Base-by-base conservation (phyloP, 2,113 vertebrate genomes). In the Triplophysa siluroides region DNA sequence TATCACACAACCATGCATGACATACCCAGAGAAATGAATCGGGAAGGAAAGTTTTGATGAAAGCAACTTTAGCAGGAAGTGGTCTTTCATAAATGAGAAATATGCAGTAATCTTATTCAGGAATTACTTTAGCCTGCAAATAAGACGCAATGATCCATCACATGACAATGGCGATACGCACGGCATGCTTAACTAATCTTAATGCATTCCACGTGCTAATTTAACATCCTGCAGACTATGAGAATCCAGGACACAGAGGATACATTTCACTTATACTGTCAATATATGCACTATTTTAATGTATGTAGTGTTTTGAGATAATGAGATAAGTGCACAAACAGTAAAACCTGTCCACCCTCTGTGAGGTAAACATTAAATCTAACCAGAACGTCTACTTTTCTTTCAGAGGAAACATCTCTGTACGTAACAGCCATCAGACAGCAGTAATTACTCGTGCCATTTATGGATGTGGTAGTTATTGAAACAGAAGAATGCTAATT, bases 401-500 rank as follows among this genome's bases (percentile, higher is more conserved):
- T 38, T 72, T 56, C 18, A 72, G 10, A 38, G 26, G 50, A 56
- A 11, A 38, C 21, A 38, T 18, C 54, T 69, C 10, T 41, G 50
- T 41, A 78, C 54, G 33, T 29, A 47, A 70, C 41, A 50, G 63
- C 43, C 12, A 18, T 62, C 4, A 16, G 19, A 65, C 16, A 66
- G 21, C 8, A 47, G n/a, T 71, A 60, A 50, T 70, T 62, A 70
- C 77, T 47, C 38, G 16, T 14, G 67, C 12, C 29, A 47, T 45
- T 69, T 16, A 62, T 43, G 13, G 38, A 29, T 45, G 60, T 14
- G 10, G 5, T 24, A 69, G 45, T 54, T 21, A 47, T 10, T 26
- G 21, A 68, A 14, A 69, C 26, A 52, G 47, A 73, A 58, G 21
- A 56, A 73, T 73, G 70, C 29, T 73, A 73, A 58, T 58, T 26